Base-by-base conservation (phyloP, 2,113 vertebrate genomes). In the Rhinogobius similis region DNA sequence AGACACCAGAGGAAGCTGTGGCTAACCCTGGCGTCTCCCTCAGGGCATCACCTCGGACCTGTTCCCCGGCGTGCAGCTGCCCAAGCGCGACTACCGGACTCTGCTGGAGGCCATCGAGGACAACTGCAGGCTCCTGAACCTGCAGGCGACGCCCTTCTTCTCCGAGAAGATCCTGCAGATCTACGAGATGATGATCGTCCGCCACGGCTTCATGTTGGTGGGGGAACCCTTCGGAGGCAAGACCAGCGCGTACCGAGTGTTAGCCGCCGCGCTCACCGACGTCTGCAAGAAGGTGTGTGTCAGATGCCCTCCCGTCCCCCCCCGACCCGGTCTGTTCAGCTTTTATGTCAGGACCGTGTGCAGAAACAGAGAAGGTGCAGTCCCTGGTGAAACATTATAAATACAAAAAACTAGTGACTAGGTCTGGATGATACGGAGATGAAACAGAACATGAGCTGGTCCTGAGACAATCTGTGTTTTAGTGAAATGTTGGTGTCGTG, bases 11-110 rank as follows among this genome's bases (percentile, higher is more conserved):
- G n/a, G n/a, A n/a, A n/a, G n/a, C n/a, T n/a, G n/a, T n/a, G n/a
- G n/a, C n/a, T n/a, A n/a, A n/a, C n/a, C n/a, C n/a, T n/a, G n/a
- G n/a, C n/a, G n/a, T 16, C 14, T 14, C 16, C 43, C 43, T 44
- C 84, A 97, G 95, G 96, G 95, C 53, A 97, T 97, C 78, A 97
- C 95, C 67, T 96, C 95, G 20, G 96, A 98, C 90, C 91, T 98
- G 59, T 98, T 97, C 89, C 95, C 95, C 23, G 96, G 96, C 3
- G 93, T 97, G 62, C 90, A 90, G 67, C 88, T 98, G 62, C 95
- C 96, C 2, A 94, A 97, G 64, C 92, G 95, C 58, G 95, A 97
- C 86, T 96, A 97, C 77, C 76, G 59, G 7, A 65, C 94, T 55
- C 86, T 97, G 26, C 78, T 96, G 74, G 91, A 92, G 21, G 95